phyloP scores from a whole-genome alignment of 2,797 vertebrate species.

The Tenualosa ilisha region DNA sequence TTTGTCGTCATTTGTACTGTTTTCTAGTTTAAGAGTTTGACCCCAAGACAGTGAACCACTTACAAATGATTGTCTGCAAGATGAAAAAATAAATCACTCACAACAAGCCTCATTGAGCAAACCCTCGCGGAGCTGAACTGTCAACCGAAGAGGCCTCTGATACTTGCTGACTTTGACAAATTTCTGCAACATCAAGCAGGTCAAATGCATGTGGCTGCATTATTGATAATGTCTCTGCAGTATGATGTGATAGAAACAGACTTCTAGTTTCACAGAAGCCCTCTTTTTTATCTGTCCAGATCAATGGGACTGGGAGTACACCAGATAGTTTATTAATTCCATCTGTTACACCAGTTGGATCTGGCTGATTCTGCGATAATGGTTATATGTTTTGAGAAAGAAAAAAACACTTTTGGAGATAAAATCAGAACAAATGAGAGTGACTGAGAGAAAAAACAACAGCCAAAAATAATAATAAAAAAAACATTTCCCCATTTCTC shows the following conservation, averaged over 20 bases:
- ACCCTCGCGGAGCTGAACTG: conserved; percentile 41
- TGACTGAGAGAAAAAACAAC: too few species aligned
- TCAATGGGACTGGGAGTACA: background rate
- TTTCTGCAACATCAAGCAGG: conserved; percentile 64
- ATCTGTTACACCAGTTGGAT: background rate
- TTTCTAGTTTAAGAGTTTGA: conserved; percentile 46
- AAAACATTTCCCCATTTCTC: background rate
- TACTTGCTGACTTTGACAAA: conserved; percentile 69
- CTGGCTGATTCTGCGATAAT: background rate
- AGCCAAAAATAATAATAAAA: too few species aligned
- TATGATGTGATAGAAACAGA: conserved; percentile 27
- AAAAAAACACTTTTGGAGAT: background rate
- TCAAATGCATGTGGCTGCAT: conserved; percentile 63
- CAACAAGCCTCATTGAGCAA: conserved; percentile 39
- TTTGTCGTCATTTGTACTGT: conserved; percentile 39
- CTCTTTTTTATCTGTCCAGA: background rate
- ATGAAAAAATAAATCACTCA: conserved; percentile 63
- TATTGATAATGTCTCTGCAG: conserved; percentile 62
- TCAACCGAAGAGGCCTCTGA: conserved; percentile 38
- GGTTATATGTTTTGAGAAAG: background rate
- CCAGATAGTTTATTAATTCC: background rate
- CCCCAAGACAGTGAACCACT: conserved; percentile 46
- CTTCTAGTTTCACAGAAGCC: background rate
- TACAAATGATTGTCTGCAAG: conserved; percentile 52
- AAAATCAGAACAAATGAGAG: background rate